Percentiles rank a stretch among this genome's conserved stretches.
phyloP scores from a whole-genome alignment of 1,140 invertebrate species.

The Portunus trituberculatus region DNA sequence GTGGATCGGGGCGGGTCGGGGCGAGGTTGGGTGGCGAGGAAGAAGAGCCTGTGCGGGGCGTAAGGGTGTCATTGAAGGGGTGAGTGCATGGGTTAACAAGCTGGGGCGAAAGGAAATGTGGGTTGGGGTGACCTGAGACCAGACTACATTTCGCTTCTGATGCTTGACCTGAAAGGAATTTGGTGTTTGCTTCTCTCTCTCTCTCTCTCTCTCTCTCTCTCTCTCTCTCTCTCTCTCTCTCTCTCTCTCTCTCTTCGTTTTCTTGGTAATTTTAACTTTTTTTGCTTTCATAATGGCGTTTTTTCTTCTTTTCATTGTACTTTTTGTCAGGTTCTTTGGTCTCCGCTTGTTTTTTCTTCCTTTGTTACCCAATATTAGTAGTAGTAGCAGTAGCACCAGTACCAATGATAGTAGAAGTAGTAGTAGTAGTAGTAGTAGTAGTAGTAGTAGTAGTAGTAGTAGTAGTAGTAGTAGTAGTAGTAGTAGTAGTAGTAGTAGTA shows the following conservation, averaged over 20 bases:
- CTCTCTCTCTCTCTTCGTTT: slow-evolving; percentile 37
- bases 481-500: neutral
- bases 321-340: neutral
- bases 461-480: neutral
- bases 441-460: no score
- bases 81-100: neutral
- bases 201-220: neutral
- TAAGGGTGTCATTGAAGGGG: neutral
- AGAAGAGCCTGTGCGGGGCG: neutral
- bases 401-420: neutral
- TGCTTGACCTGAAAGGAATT: neutral
- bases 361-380: neutral
- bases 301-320: neutral
- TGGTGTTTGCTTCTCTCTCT: neutral
- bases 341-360: neutral
- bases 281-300: neutral
- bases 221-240: slow-evolving; percentile 57
- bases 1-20: neutral
- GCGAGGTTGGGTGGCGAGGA: neutral
- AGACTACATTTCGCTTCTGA: neutral
- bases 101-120: neutral
- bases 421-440: neutral
- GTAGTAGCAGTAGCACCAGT: neutral
- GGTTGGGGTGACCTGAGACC: neutral
- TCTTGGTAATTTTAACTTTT: neutral